phyloP scores from a whole-genome alignment of 2,113 vertebrate species.

The Leucopsar rothschildi region DNA sequence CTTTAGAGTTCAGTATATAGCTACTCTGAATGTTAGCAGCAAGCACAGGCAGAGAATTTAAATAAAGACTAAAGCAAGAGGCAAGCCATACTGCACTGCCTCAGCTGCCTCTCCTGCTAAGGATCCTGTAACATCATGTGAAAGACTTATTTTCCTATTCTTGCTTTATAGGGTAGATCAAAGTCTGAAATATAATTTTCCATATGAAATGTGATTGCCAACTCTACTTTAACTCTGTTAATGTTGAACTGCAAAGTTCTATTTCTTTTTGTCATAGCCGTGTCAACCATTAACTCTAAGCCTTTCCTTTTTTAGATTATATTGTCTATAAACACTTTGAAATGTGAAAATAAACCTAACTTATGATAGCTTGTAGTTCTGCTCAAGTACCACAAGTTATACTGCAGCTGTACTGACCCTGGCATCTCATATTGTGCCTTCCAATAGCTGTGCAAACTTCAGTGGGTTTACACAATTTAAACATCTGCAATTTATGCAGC shows the following conservation, averaged over 20 bases:
- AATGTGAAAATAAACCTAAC: background rate
- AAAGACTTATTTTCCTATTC: background rate
- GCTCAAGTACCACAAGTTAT: background rate
- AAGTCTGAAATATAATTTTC: background rate
- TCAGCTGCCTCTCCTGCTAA: background rate
- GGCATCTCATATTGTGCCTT: background rate
- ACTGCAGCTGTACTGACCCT: background rate
- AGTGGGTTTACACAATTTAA: background rate
- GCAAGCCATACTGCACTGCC: background rate
- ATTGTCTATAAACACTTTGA: background rate
- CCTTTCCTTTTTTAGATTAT: background rate
- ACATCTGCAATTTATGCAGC: background rate
- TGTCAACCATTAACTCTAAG: background rate
- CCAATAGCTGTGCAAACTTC: background rate
- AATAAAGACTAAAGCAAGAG: background rate
- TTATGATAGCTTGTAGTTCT: background rate
- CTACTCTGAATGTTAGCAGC: background rate
- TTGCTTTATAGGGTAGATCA: background rate
- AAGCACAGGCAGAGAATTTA: background rate
- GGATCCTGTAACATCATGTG: background rate
- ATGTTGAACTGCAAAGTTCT: background rate
- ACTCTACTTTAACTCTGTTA: background rate
- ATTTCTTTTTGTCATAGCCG: background rate
- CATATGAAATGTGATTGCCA: background rate
- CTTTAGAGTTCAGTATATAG: background rate